Evolutionary conservation across 2,888 invertebrate genomes (phyloP), one percentile per base, ranked within the genome.

Genomic region (Orthosia cruda): DNA sequence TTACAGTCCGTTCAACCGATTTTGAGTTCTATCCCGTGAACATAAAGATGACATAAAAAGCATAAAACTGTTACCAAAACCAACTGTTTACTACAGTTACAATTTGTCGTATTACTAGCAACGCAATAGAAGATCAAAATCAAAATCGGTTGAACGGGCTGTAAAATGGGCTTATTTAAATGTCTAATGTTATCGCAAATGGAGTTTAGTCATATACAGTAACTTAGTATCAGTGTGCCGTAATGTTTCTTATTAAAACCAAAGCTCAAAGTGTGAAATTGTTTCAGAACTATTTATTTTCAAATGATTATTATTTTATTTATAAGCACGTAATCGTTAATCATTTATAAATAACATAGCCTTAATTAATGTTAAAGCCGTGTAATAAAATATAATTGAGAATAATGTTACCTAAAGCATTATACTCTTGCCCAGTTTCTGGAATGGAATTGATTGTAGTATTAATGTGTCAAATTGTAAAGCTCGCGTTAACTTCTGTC

Each of bases 261-360:
- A 91, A 91, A 91, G 89, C 88, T 89, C 87, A 87, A 88, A 86
- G 66, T 82, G 83, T 84, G 76, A 80, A 82, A 80, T 77, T 82
- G 71, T 85, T 80, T 76, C 82, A 80, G 73, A 81, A 69, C 47
- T 75, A 80, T 78, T 83, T 77, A 73, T 81, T 73, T 77, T 73
- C 45, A 71, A 73, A 70, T 77, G 57, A 71, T 68, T 65, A 63
- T 76, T 66, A 70, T 57, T 57, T 52, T 54, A 40, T 57, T 50
- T 69, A 32, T 55, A 45, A 45, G 15, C 15, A 59, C 54, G 47
- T 23, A 61, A 62, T 68, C 63, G 69, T 69, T 57, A 67, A 70
- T 67, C 66, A 71, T 71, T 81, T 71, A 4, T 69, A 80, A 77
- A 75, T 71, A 77, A 66, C 40, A 49, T 73, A 81, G 55, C 20